phyloP scores from a whole-genome alignment of 1,140 invertebrate genomes.

The Ceratosolen solmsi region DNA sequence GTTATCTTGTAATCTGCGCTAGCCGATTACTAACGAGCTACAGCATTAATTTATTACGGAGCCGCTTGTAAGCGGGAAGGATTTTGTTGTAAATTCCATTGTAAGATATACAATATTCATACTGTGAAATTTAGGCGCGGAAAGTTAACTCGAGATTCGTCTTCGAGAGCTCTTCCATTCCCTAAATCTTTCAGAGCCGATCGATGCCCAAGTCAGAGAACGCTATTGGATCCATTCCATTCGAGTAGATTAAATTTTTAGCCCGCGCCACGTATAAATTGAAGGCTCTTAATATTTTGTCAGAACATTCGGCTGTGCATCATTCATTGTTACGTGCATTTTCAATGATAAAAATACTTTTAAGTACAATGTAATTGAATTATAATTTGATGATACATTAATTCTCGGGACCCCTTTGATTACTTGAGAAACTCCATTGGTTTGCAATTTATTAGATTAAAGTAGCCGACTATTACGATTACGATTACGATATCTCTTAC shows the following conservation, averaged over 20 bases:
- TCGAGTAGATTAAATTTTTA: conserved; percentile 11
- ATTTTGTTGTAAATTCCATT: conserved; percentile 1
- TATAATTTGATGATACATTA: too few relatives aligned
- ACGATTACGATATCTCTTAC: too few relatives aligned
- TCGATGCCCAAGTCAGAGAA: background rate
- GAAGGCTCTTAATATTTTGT: too few relatives aligned
- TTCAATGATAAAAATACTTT: too few relatives aligned
- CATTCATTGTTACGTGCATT: too few relatives aligned
- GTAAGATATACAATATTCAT: background rate
- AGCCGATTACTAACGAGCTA: background rate
- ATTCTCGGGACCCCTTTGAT: too few relatives aligned
- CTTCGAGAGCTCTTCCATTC: background rate
- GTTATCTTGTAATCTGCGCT: background rate
- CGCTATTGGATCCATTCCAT: background rate
- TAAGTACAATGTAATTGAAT: too few relatives aligned
- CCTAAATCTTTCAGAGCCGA: background rate
- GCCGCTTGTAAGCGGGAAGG: too few relatives aligned
- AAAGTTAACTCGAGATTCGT: background rate
- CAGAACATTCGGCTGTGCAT: too few relatives aligned
- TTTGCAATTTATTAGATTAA: too few relatives aligned
- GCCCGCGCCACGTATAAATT: background rate
- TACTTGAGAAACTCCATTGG: too few relatives aligned
- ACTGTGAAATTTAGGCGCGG: background rate
- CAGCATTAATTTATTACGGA: background rate
- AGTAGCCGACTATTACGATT: too few relatives aligned